Conservation (phyloP, 2,113 vertebrate genomes). For the Chrysochloris asiatica region DNA sequence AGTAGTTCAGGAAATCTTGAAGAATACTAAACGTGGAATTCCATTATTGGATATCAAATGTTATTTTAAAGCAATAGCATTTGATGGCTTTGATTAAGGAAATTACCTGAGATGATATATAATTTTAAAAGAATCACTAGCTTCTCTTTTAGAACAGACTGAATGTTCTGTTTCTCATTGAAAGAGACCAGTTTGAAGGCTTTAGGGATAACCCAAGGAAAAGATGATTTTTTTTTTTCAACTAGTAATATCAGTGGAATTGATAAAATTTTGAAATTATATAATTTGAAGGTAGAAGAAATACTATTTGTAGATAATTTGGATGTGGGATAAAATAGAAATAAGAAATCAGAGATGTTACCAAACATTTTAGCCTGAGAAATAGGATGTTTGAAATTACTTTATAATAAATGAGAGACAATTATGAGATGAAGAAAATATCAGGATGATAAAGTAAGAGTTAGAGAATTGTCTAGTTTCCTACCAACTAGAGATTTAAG, state of each 20-base stretch:
- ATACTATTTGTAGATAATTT: background rate
- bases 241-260: background rate
- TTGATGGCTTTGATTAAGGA: background rate
- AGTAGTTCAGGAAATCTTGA: background rate
- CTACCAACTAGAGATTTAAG: background rate
- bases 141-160: background rate
- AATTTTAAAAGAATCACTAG: background rate
- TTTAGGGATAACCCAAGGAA: background rate
- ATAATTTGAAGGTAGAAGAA: background rate
- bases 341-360: background rate
- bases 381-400: background rate
- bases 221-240: too few relatives aligned
- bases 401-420: background rate
- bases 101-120: background rate
- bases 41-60: background rate
- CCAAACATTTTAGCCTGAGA: background rate
- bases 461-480: background rate
- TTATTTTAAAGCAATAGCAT: background rate
- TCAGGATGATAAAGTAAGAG: background rate
- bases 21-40: background rate
- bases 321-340: background rate
- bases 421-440: background rate
- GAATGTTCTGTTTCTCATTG: rapidly evolving
- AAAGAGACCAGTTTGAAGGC: background rate
- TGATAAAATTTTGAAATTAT: background rate